Conservation (phyloP, 2,888 invertebrate species). For the Zonitis immaculata region DNA sequence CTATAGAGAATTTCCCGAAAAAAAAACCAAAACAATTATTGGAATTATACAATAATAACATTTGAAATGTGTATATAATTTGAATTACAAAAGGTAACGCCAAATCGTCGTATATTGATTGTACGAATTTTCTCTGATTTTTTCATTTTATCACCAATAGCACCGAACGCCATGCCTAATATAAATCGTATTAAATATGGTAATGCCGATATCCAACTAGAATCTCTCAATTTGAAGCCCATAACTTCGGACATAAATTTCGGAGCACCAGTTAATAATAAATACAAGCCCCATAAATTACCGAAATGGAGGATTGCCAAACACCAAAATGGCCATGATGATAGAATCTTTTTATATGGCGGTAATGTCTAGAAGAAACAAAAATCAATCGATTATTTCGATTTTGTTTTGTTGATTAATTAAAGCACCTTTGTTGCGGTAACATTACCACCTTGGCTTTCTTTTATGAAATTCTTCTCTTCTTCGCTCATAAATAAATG, state of each 20-base stretch:
- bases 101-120: no score
- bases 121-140: no score
- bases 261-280: slow-evolving; percentile 26
- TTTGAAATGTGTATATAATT: no score
- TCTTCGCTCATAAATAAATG: slow-evolving; percentile 59
- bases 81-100: slow-evolving; percentile 29
- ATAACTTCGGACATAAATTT: slow-evolving; percentile 30
- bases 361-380: slow-evolving; percentile 21
- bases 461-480: slow-evolving; percentile 58
- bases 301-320: slow-evolving; percentile 28
- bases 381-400: neutral
- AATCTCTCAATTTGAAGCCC: slow-evolving; percentile 30
- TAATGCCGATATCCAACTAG: slow-evolving; percentile 31
- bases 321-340: slow-evolving; percentile 28
- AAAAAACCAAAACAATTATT: neutral
- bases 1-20: slow-evolving; percentile 40
- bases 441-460: slow-evolving; percentile 28
- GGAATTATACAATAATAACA: no score
- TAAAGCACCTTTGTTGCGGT: slow-evolving; percentile 33
- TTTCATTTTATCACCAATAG: slow-evolving; percentile 25
- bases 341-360: slow-evolving; percentile 28
- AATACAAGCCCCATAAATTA: slow-evolving; percentile 30
- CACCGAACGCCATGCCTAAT: slow-evolving; percentile 29
- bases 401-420: no score
- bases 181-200: slow-evolving; percentile 33